Conservation (phyloP, 2,113 vertebrate species). For the Muntiacus muntjak region DNA sequence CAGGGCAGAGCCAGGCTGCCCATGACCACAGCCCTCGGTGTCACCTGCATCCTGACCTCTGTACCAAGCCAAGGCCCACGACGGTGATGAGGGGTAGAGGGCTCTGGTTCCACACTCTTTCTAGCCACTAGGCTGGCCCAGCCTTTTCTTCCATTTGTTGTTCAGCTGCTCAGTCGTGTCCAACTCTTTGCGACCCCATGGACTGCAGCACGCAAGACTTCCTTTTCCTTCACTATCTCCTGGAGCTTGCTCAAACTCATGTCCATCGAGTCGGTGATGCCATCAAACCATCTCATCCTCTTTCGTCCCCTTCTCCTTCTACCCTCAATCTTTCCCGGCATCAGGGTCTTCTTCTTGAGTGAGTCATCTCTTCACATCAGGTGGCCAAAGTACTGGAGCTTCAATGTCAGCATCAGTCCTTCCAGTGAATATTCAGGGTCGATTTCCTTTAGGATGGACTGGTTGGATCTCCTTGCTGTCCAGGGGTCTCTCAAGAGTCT, state of each 20-base stretch:
- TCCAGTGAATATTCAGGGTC: not conserved
- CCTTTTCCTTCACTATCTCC: not conserved
- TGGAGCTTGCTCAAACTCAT: not conserved
- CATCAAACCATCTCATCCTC: not conserved
- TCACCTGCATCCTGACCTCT: not conserved
- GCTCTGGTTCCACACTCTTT: not conserved
- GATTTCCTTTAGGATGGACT: not conserved
- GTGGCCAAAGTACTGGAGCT: no score
- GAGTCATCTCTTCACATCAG: not conserved
- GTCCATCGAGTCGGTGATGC: not conserved
- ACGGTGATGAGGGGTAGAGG: accelerated
- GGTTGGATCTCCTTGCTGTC: not conserved
- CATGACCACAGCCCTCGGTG: accelerated
- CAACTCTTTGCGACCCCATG: not conserved
- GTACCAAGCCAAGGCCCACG: accelerated
- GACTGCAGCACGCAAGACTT: not conserved
- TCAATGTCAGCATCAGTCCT: not conserved
- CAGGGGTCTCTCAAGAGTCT: not conserved
- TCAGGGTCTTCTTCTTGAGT: not conserved
- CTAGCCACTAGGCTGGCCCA: not conserved
- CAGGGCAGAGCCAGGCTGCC: not conserved
- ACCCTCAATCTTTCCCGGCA: not conserved
- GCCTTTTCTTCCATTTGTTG: not conserved
- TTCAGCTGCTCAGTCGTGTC: not conserved
- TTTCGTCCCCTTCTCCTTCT: not conserved